Evolutionary conservation across 2,888 invertebrate species (phyloP).

Genomic region (Neelides folsomi): DNA sequence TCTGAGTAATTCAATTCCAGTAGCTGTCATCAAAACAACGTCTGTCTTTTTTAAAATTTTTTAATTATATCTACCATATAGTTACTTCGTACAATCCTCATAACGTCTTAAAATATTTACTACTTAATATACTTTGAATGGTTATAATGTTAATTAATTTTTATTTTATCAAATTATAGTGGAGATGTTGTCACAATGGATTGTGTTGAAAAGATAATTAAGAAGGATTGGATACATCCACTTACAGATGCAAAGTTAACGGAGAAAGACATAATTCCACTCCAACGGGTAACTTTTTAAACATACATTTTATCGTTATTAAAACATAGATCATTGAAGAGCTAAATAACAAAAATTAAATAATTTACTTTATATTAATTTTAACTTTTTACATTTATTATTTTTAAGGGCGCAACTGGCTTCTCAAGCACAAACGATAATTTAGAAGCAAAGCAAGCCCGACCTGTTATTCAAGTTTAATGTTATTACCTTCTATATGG

Average conservation of each 20-base stretch:
- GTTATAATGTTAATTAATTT: too few species aligned
- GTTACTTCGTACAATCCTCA: too few species aligned
- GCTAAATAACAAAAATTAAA: neutral
- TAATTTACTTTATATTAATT: neutral
- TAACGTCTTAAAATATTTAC: too few species aligned
- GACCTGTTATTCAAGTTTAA: slow-evolving; percentile 62
- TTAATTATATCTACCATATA: too few species aligned
- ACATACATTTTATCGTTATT: slow-evolving; percentile 1
- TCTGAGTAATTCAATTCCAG: slow-evolving; percentile 83
- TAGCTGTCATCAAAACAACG: slow-evolving; percentile 80
- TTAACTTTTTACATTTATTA: slow-evolving; percentile 14
- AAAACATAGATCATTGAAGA: neutral
- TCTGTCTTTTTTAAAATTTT: slow-evolving; percentile 41
- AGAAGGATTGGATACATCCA: slow-evolving; percentile 93
- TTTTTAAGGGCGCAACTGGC: slow-evolving; percentile 77
- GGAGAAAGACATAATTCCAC: slow-evolving; percentile 79
- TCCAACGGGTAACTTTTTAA: slow-evolving; percentile 59
- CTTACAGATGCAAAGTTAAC: slow-evolving; percentile 67
- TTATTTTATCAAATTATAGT: too few species aligned
- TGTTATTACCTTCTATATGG: too few species aligned
- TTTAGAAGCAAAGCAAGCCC: slow-evolving; percentile 65
- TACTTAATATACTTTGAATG: too few species aligned
- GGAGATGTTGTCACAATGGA: slow-evolving; percentile 93
- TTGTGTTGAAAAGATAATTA: slow-evolving; percentile 89
- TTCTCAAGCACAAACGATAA: slow-evolving; percentile 75